These are phyloP conservation scores for Eupelmus urozonus DNA, from an alignment of 2,888 invertebrate genomes.

Conservation along the genomic window DNA sequence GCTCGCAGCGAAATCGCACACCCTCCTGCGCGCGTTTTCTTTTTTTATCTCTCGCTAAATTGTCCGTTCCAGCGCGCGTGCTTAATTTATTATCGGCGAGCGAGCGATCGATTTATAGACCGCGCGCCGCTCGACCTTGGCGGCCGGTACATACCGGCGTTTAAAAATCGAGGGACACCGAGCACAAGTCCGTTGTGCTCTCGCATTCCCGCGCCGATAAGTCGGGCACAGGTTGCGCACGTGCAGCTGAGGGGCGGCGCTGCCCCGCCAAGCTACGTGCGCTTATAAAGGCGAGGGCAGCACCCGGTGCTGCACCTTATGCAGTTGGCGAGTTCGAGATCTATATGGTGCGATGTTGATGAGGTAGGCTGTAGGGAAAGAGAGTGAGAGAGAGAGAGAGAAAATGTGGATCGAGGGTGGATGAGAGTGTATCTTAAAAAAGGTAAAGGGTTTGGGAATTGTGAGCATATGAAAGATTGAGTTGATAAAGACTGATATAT, in stretches of 20 bases:
- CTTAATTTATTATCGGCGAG: conserved; percentile 44
- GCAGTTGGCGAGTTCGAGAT: neutral
- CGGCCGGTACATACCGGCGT: neutral
- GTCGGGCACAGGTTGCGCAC: conserved; percentile 46
- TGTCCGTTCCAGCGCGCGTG: neutral
- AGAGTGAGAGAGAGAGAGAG: neutral
- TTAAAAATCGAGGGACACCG: conserved; percentile 16
- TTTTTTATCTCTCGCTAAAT: neutral
- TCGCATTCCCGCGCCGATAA: conserved; percentile 34
- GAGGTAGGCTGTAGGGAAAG: neutral
- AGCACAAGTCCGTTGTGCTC: conserved; percentile 21
- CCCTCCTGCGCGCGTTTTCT: neutral
- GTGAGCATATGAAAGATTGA: too few species aligned
- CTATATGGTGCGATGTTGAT: conserved; percentile 45
- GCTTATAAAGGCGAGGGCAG: neutral
- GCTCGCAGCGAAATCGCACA: neutral
- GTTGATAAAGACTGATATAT: too few species aligned
- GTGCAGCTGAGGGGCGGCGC: conserved; percentile 41
- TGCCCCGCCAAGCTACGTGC: neutral
- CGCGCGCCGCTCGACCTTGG: conserved; percentile 39
- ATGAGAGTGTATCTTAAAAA: too few species aligned
- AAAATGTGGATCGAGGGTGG: too few species aligned
- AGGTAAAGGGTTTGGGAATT: too few species aligned
- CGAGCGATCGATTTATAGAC: conserved; percentile 39
- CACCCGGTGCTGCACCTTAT: conserved; percentile 38